Evolutionary conservation across 1,140 invertebrate species (phyloP).

Genomic region (Coenobita brevimanus): DNA sequence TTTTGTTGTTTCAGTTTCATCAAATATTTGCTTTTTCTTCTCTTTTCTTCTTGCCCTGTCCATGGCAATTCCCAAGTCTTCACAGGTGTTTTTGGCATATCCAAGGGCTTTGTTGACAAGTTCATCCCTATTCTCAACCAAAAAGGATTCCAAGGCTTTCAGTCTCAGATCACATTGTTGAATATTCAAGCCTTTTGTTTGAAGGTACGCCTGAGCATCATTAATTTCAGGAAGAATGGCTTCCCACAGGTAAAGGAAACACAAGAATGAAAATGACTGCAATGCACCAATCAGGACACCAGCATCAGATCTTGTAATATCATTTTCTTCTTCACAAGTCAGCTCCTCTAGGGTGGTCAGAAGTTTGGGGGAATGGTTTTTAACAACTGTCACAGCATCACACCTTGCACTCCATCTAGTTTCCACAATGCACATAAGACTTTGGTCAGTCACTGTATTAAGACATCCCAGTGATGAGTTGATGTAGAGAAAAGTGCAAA

Average conservation of each 20-base stretch:
- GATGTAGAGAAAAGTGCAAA: too few relatives aligned
- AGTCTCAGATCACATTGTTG: too few relatives aligned
- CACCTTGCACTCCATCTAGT: too few relatives aligned
- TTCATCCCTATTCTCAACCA: too few relatives aligned
- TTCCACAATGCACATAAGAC: too few relatives aligned
- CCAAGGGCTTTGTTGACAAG: too few relatives aligned
- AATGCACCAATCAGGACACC: constrained; percentile 15
- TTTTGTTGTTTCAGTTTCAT: neutral
- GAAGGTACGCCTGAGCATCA: constrained; percentile 1
- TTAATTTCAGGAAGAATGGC: constrained; percentile 10
- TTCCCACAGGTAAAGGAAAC: neutral
- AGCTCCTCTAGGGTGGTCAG: neutral
- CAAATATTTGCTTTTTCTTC: neutral
- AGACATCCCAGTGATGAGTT: neutral
- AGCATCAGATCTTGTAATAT: constrained; percentile 4
- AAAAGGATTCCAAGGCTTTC: too few relatives aligned
- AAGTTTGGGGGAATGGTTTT: neutral
- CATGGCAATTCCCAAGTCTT: neutral
- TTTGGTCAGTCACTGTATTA: too few relatives aligned
- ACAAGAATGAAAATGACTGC: constrained; percentile 13
- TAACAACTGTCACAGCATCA: too few relatives aligned
- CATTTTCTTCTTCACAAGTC: neutral
- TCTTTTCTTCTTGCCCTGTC: neutral
- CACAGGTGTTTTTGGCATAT: neutral
- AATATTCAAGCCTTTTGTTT: constrained; percentile 14